Conservation (phyloP, 2,797 vertebrate species). For the Scolopax rusticola region DNA sequence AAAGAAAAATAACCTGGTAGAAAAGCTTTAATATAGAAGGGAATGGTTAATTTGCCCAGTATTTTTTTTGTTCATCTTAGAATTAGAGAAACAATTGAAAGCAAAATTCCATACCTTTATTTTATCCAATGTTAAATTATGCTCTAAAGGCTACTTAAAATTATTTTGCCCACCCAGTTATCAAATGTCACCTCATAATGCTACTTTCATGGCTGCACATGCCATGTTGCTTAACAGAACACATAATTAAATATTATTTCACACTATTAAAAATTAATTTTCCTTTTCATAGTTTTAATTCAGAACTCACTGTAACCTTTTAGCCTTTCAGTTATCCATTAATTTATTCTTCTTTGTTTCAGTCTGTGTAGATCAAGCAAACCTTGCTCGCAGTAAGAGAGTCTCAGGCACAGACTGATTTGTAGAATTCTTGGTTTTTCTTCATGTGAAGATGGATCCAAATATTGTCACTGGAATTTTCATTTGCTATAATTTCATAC, state of each 20-base stretch:
- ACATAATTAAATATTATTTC: not conserved
- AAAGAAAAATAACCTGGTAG: not conserved
- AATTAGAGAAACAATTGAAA: not conserved
- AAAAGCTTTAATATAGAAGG: not conserved
- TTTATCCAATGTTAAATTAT: not conserved
- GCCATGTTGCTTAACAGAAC: not conserved
- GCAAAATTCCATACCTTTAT: not conserved
- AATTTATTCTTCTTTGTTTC: not conserved
- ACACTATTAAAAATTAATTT: not conserved
- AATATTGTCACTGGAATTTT: not conserved
- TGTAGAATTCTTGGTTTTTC: not conserved
- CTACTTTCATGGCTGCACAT: not conserved
- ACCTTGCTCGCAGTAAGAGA: not conserved
- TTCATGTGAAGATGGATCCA: not conserved
- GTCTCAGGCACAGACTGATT: not conserved
- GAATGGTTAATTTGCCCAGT: not conserved
- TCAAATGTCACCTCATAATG: not conserved
- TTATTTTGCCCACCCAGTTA: not conserved
- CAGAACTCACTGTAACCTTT: not conserved
- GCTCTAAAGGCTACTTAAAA: not conserved
- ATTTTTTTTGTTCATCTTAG: not conserved
- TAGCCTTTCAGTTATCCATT: not conserved
- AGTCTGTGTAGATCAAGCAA: not conserved
- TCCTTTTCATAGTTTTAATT: not conserved
- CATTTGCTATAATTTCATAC: not conserved